Evolutionary conservation across 2,797 vertebrate genomes (phyloP), one percentile per base, ranked within the genome.

Genomic region (Cygnus olor): DNA sequence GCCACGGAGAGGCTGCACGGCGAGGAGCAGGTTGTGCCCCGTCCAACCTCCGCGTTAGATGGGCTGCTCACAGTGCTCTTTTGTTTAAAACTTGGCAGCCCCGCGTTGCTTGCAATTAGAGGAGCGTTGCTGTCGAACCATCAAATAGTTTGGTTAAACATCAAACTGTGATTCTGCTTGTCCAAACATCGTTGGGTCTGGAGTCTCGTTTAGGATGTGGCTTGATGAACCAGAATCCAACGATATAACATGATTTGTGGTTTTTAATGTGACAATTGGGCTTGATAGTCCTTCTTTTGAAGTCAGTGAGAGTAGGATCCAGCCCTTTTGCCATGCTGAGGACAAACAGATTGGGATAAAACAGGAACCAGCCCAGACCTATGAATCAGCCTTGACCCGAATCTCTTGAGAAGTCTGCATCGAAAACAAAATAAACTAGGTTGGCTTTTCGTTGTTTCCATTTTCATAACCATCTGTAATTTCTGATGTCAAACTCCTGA

Each of bases 71-170:
- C 42, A 66, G 38, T 1, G 0, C 13, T 65, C n/a, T 74, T 84
- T 88, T 77, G 78, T 90, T 81, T 47, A 30, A 70, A 94, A 45
- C 25, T 60, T 82, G 80, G 91, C 79, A 74, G 63, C 56, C 63
- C 10, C 3, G 54, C 1, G 0, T 34, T 79, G 80, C 54, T 68
- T 42, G 72, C 82, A 89, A 20, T 49, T 74, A 68, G 86, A 79
- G 65, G 49, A 53, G 60, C 73, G 91, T 85, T 88, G 61, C 88
- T 87, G 69, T 64, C 76, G 85, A 85, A 81, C 82, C 80, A 91
- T 93, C 88, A 83, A 45, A 58, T 56, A 69, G 34, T 85, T 92
- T 76, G 89, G 87, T 94, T 90, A 72, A 88, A 80, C 68, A 76
- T 80, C 63, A 90, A 91, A 66, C 81, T 85, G 72, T 86, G 83